Evolutionary conservation across 2,797 vertebrate species (phyloP), one percentile per base, ranked within the genome.

Genomic region (Salarias fasciatus): DNA sequence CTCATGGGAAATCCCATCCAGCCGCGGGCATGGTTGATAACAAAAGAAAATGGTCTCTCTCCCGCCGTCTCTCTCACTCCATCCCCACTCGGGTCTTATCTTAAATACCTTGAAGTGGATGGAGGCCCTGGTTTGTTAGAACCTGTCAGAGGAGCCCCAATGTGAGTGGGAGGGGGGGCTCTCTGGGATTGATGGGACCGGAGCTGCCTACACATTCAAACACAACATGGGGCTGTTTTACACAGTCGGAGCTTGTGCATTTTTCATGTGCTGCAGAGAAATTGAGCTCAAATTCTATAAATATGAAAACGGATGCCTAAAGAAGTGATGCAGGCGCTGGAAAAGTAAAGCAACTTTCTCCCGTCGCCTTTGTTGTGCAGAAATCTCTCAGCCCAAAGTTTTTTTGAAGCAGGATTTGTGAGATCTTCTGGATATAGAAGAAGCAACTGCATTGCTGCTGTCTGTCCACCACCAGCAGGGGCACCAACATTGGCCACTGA

Each of bases 1-100:
- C 85, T 72, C 75, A 18, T 48, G 85, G 83, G 83, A 89, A 90
- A 89, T 90, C 66, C 81, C 52, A 45, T 47, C 11, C 72, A 82
- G 72, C 71, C n/a, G 8, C 14, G 29, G 63, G 82, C 65, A 61
- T 14, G 63, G 70, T 60, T 78, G 72, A 85, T 83, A 85, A 85
- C 82, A 81, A 86, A 84, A 72, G 69, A 80, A 72, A 69, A 77
- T 46, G 33, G 47, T 77, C 14, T 50, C 35, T 46, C 53, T 31
- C 66, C 71, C 18, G 18, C 18, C 18, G 2, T 24, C 18, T 24
- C 18, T 24, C 18, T 24, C 18, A 24, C 18, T 24, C 18, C 18
- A 24, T 24, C 18, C 18, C 24, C 18, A 77, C 62, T 41, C 13
- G 33, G 64, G 69, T 70, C 79, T 86, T 88, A 86, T 83, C 79